Evolutionary conservation across 2,888 invertebrate genomes (phyloP).

Genomic region (Timema cristinae): DNA sequence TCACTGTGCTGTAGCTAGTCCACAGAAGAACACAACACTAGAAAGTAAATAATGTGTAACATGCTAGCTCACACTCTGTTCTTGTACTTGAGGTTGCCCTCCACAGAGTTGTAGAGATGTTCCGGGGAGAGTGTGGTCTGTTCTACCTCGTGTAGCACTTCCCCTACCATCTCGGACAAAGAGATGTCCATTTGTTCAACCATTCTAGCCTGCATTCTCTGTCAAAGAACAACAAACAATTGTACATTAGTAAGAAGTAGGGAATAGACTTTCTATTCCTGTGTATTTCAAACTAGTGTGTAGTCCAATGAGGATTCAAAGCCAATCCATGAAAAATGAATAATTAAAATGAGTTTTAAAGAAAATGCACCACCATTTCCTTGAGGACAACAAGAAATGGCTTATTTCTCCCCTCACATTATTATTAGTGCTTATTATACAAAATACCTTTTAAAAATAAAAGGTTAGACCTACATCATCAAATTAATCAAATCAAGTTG

Average conservation of each 20-base stretch:
- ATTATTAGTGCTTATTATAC: too few species aligned
- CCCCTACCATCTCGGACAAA: constrained; percentile 42
- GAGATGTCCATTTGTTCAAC: constrained; percentile 35
- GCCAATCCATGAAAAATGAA: not conserved
- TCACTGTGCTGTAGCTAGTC: too few species aligned
- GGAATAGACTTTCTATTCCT: not conserved
- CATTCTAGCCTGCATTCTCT: constrained; percentile 34
- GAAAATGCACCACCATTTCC: too few species aligned
- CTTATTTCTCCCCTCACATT: too few species aligned
- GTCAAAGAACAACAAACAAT: not conserved
- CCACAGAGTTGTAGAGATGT: constrained; percentile 22
- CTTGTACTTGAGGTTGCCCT: constrained; percentile 24
- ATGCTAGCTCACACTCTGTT: constrained; percentile 27
- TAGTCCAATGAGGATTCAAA: not conserved
- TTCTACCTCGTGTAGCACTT: constrained; percentile 43
- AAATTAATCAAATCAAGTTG: too few species aligned
- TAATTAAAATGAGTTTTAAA: too few species aligned
- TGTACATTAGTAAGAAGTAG: not conserved
- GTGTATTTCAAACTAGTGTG: not conserved
- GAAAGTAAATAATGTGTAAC: too few species aligned
- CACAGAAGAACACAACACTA: too few species aligned
- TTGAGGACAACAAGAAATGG: too few species aligned
- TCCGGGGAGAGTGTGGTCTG: constrained; percentile 35
- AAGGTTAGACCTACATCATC: too few species aligned
- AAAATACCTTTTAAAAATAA: too few species aligned